These are phyloP conservation scores for Drosophila buzzatii DNA, from an alignment of 2,888 invertebrate species.

Conservation along the genomic window DNA sequence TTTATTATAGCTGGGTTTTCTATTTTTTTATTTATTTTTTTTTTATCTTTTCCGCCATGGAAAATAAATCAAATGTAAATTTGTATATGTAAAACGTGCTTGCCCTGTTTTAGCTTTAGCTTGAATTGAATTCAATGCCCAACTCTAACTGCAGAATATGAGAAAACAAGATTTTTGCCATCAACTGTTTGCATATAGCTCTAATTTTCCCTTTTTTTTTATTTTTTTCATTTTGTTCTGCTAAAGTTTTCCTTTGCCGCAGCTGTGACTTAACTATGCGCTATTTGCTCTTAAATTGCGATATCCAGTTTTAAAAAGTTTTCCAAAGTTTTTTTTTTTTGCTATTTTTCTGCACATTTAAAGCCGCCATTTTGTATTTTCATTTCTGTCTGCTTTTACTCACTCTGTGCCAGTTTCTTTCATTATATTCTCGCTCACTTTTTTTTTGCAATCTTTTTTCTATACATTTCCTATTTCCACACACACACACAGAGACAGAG, in stretches of 20 bases:
- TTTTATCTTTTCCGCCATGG: background rate
- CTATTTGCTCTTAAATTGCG: conserved; percentile 14
- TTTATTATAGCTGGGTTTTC: no score
- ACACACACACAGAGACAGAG: conserved; percentile 7
- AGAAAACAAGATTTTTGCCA: background rate
- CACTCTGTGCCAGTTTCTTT: conserved; percentile 1
- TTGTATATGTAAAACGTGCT: background rate
- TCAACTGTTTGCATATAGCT: background rate
- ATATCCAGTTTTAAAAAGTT: conserved; percentile 10
- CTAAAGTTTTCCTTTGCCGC: background rate
- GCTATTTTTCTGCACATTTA: conserved; percentile 12
- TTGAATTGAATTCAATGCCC: background rate
- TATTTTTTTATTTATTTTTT: background rate
- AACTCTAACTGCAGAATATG: background rate
- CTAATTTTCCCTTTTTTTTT: background rate
- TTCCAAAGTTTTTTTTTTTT: background rate
- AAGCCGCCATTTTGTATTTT: conserved; percentile 30
- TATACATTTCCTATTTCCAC: conserved; percentile 31
- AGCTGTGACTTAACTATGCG: conserved; percentile 20
- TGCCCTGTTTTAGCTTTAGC: background rate
- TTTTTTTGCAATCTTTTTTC: conserved; percentile 6
- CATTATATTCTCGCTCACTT: background rate
- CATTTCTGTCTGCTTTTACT: conserved; percentile 5
- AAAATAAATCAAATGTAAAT: background rate
- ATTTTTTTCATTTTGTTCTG: background rate